phyloP scores from a whole-genome alignment of 2,797 vertebrate species.

The Pterois miles region DNA sequence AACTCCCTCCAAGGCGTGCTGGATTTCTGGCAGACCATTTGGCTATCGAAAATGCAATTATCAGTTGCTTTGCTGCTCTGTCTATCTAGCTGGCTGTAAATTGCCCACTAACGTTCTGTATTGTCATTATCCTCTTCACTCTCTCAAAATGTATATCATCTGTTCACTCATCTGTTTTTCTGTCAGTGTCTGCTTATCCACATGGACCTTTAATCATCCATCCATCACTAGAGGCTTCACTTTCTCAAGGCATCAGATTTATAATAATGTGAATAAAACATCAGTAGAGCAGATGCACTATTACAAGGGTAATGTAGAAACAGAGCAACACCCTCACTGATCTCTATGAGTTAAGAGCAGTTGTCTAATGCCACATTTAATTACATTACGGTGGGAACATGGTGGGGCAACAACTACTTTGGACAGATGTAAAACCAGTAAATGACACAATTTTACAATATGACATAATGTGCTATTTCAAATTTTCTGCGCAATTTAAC shows the following conservation, averaged over 20 bases:
- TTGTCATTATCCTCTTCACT: conserved; percentile 24
- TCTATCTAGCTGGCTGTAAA: conserved; percentile 16
- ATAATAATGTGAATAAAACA: conserved; percentile 24
- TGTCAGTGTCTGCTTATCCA: conserved; percentile 16
- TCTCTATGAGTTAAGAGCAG: conserved; percentile 11
- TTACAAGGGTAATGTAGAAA: conserved; percentile 65
- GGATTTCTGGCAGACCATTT: conserved; percentile 21
- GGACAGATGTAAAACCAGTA: not conserved
- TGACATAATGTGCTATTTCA: not conserved
- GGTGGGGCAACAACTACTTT: not conserved
- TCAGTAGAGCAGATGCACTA: conserved; percentile 41
- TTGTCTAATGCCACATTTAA: conserved; percentile 44
- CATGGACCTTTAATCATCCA: conserved; percentile 30
- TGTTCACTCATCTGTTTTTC: conserved; percentile 22
- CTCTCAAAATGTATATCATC: conserved; percentile 30
- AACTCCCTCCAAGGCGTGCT: conserved; percentile 28
- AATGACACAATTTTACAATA: not conserved
- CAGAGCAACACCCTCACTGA: conserved; percentile 24
- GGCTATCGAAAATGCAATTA: conserved; percentile 28
- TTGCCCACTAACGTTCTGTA: conserved; percentile 31
- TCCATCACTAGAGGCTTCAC: conserved; percentile 31
- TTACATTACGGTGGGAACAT: not conserved
- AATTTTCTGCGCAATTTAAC: not conserved
- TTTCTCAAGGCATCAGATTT: conserved; percentile 32
- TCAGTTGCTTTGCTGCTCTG: conserved; percentile 14